Evolutionary conservation across 2,888 invertebrate genomes (phyloP).

Genomic region (Tachystola acroxantha): DNA sequence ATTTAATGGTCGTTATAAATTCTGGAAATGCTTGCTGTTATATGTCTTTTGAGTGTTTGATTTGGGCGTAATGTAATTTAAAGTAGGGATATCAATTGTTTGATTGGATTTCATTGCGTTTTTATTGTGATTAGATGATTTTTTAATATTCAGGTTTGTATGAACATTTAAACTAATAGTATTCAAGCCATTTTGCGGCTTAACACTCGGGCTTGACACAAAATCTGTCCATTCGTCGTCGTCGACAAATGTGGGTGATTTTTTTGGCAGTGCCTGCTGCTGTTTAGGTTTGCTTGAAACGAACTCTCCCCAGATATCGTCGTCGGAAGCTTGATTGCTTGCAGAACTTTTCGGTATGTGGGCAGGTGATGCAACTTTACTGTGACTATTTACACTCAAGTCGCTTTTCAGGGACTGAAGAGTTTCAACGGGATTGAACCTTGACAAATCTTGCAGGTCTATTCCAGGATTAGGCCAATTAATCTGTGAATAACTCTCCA

Average conservation of each 20-base stretch:
- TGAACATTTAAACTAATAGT: constrained; percentile 70
- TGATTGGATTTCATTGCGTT: constrained; percentile 43
- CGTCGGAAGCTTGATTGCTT: constrained; percentile 50
- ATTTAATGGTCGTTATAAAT: constrained; percentile 63
- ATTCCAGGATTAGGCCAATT: constrained; percentile 82
- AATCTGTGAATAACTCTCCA: constrained; percentile 75
- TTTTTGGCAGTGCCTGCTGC: constrained; percentile 38
- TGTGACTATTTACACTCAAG: constrained; percentile 39
- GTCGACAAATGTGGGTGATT: constrained; percentile 42
- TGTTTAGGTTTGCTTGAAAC: constrained; percentile 69
- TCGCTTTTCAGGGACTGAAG: constrained; percentile 63
- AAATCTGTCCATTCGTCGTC: constrained; percentile 75
- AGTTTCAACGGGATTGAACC: constrained; percentile 70
- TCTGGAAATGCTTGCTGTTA: constrained; percentile 69
- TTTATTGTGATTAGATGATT: constrained; percentile 39
- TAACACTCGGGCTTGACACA: constrained; percentile 62
- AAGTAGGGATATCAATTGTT: constrained; percentile 57
- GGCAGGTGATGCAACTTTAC: constrained; percentile 53
- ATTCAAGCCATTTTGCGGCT: constrained; percentile 63
- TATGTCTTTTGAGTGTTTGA: constrained; percentile 47
- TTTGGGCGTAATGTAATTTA: constrained; percentile 71
- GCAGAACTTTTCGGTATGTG: constrained; percentile 36
- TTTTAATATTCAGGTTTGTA: constrained; percentile 59
- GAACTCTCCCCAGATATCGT: constrained; percentile 81
- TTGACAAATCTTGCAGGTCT: constrained; percentile 66